Evolutionary conservation across 2,888 invertebrate species (phyloP).

Genomic region (Dinocampus coccinellae): DNA sequence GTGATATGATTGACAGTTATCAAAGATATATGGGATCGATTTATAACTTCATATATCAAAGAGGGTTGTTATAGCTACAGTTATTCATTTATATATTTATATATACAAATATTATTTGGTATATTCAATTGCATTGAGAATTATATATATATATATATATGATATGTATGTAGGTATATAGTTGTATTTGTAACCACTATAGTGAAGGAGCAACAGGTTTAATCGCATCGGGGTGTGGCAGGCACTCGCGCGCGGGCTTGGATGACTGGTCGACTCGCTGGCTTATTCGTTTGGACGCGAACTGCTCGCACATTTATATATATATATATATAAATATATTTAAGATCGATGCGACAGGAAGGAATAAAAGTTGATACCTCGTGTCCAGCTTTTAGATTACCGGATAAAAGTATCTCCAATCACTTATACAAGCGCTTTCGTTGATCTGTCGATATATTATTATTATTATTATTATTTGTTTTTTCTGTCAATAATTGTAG

Average conservation of each 20-base stretch:
- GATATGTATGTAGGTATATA: too few species aligned
- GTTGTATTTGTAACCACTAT: slow-evolving; percentile 46
- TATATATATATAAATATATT: too few species aligned
- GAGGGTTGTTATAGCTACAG: not conserved
- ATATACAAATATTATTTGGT: not conserved
- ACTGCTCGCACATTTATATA: slow-evolving; percentile 46
- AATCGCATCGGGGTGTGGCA: slow-evolving; percentile 66
- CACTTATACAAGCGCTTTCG: not conserved
- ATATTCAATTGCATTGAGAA: slow-evolving; percentile 33
- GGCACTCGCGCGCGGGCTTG: slow-evolving; percentile 39
- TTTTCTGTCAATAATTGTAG: slow-evolving; percentile 26
- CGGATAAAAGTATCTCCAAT: slow-evolving; percentile 33
- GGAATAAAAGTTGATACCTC: slow-evolving; percentile 51
- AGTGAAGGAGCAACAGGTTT: slow-evolving; percentile 66
- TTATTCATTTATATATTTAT: not conserved
- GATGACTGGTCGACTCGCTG: slow-evolving; percentile 48
- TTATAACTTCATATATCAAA: too few species aligned
- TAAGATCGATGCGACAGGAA: slow-evolving; percentile 55
- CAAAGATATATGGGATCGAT: not conserved
- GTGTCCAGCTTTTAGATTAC: slow-evolving; percentile 43
- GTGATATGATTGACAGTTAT: too few species aligned
- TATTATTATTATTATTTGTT: not conserved
- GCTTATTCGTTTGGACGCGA: slow-evolving; percentile 43
- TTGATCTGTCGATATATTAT: slow-evolving; percentile 13
- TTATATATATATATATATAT: slow-evolving; percentile 42